These are phyloP conservation scores for Polypedilum pembai DNA, from an alignment of 1,140 invertebrate genomes.

Conservation along the genomic window DNA sequence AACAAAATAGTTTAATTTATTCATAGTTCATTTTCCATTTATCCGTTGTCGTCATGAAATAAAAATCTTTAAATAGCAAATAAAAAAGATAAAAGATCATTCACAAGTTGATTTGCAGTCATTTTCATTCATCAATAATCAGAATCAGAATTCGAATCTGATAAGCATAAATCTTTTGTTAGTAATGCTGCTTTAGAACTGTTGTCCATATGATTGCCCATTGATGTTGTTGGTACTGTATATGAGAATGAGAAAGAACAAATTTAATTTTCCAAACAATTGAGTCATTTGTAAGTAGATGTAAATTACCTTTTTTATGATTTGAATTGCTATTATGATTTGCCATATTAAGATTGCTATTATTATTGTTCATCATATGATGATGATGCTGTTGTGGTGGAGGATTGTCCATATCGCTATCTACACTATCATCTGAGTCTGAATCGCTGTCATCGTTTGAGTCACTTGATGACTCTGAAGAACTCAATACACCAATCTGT, in stretches of 20 bases:
- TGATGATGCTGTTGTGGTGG: neutral
- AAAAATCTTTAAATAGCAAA: no score
- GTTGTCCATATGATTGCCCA: conserved; percentile 13
- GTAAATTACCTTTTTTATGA: conserved; percentile 11
- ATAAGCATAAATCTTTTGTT: conserved; percentile 1
- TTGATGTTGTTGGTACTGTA: conserved; percentile 21
- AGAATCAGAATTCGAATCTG: conserved; percentile 20
- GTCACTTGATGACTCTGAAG: conserved; percentile 42
- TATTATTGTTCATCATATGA: neutral
- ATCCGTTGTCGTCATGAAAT: no score
- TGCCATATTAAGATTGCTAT: neutral
- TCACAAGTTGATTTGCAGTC: no score
- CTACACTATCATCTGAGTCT: conserved; percentile 42
- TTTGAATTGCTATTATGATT: conserved; percentile 20
- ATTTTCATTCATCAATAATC: neutral
- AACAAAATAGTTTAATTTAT: no score
- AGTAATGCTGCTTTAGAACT: neutral
- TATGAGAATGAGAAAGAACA: neutral
- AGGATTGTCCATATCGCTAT: conserved; percentile 26
- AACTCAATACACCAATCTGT: conserved; percentile 38
- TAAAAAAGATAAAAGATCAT: no score
- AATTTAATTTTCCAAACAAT: neutral
- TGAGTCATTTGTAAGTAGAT: neutral
- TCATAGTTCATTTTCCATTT: no score
- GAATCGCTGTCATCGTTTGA: conserved; percentile 44